These are phyloP conservation scores for Ylistrum balloti DNA, from an alignment of 1,140 invertebrate genomes.

Conservation along the genomic window DNA sequence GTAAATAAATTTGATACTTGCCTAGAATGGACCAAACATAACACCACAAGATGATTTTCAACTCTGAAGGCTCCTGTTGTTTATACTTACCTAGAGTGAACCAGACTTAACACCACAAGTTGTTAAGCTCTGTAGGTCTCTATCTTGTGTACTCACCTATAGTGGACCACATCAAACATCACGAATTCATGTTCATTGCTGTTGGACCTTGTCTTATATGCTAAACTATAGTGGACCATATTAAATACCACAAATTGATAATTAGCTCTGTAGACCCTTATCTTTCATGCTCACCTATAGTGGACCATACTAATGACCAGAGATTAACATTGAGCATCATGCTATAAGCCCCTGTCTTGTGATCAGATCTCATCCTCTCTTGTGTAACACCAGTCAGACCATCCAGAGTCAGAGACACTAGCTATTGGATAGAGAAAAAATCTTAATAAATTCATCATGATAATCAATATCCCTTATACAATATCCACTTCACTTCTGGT, in stretches of 20 bases:
- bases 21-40: not conserved
- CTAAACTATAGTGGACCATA: not conserved
- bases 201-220: no score
- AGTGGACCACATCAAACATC: not conserved
- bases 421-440: constrained; percentile 68
- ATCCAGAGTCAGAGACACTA: constrained; percentile 96
- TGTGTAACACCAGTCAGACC: constrained; percentile 93
- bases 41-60: not conserved
- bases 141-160: constrained; percentile 21
- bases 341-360: constrained; percentile 92
- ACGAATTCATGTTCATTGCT: not conserved
- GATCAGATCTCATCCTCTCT: constrained; percentile 93
- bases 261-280: no score
- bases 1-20: not conserved
- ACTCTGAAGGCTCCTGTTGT: no score
- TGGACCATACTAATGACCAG: constrained; percentile 90
- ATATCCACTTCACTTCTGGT: no score
- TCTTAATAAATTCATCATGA: no score
- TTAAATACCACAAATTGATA: not conserved
- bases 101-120: constrained; percentile 91
- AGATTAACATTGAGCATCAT: constrained; percentile 98
- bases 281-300: constrained; percentile 80
- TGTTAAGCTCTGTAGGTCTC: constrained; percentile 86
- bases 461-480: no score
- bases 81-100: constrained; percentile 84